Evolutionary conservation across 2,888 invertebrate genomes (phyloP), one percentile per base, ranked within the genome.

Genomic region (Lochmaea capreae): DNA sequence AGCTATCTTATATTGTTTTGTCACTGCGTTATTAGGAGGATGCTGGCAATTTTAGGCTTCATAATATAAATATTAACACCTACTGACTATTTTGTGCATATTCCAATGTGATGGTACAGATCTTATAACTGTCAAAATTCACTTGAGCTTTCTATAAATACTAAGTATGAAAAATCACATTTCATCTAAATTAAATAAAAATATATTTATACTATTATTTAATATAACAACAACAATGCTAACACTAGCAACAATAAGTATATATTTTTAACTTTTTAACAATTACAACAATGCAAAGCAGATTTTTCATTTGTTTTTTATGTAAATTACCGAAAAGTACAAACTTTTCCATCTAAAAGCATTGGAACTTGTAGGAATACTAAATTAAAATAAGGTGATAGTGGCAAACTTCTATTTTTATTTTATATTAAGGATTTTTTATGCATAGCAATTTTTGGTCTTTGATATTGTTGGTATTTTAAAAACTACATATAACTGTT

Each of bases 211-310:
- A 81, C 81, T 83, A 82, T 83, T 80, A 82, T 82, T 80, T 83
- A 84, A 85, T 84, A 83, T 83, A 86, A 86, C 86, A 87, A 86
- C 86, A 86, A 86, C 85, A 85, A 86, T 72, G 83, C 86, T 85
- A 86, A 83, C 84, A 81, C 84, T 86, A 86, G 86, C 87, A 87
- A 86, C 86, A 86, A 86, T 86, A 85, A 85, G 83, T 84, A 84
- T 84, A 84, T 84, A 83, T 84, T 82, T 84, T 82, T 85, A 86
- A 86, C 86, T 85, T 86, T 63, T 83, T 84, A 86, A 86, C 85
- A 85, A 85, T 80, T 81, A 84, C 85, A 86, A 86, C 86, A 85
- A 86, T 86, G 86, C 86, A 85, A 86, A 86, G 84, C 84, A 84
- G 84, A 84, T 76, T 66, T 74, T 74, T 69, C 6, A 12, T 59